Conservation (phyloP, 2,797 vertebrate genomes). For the Gastrophryne carolinensis region DNA sequence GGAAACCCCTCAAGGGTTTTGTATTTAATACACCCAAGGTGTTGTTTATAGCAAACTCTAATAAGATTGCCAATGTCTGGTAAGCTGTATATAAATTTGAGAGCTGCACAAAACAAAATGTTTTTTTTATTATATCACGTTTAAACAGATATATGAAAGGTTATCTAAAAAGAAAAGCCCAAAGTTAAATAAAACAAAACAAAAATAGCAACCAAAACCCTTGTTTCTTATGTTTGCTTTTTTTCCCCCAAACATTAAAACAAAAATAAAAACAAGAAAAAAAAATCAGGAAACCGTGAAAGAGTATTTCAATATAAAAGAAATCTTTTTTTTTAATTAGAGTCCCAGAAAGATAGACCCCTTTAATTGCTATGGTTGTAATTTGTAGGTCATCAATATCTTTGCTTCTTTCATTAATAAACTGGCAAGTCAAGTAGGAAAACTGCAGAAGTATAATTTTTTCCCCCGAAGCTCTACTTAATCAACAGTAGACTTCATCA, state of each 20-base stretch:
- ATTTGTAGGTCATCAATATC: conserved; percentile 72
- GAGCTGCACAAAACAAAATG: neutral
- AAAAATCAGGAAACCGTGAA: conserved; percentile 24
- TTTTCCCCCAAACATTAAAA: conserved; percentile 7
- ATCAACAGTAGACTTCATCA: conserved; percentile 72
- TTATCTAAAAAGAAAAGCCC: no score
- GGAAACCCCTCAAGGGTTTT: no score
- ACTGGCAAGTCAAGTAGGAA: conserved; percentile 71
- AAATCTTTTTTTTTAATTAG: conserved; percentile 70
- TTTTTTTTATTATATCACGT: neutral
- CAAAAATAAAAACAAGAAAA: neutral
- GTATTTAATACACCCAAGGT: no score
- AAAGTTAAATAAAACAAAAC: neutral
- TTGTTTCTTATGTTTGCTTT: neutral
- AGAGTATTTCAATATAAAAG: conserved; percentile 61
- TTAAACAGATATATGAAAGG: no score
- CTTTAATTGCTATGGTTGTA: conserved; percentile 72
- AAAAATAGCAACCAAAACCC: no score
- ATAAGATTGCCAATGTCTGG: no score
- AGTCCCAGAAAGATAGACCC: conserved; percentile 68
- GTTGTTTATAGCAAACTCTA: no score
- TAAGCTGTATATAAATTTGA: no score
- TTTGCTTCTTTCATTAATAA: conserved; percentile 75
- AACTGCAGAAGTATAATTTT: conserved; percentile 61
- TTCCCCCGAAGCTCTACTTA: conserved; percentile 67